Evolutionary conservation across 2,113 vertebrate species (phyloP).

Genomic region (Phalacrocorax brasilianus): DNA sequence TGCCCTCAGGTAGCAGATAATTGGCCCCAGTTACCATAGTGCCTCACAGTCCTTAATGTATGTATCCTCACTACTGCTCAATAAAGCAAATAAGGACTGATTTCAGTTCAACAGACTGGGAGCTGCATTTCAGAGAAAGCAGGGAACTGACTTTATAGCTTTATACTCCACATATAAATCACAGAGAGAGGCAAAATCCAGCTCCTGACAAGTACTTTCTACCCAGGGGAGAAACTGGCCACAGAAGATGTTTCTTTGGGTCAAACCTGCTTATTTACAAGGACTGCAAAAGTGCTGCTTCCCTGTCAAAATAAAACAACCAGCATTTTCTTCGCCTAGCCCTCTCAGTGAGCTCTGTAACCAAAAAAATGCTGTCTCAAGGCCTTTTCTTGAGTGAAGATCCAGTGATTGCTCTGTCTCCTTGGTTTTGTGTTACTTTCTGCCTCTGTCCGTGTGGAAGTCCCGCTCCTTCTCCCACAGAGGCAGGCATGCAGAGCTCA

Average conservation of each 20-base stretch:
- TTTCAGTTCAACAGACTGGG: neutral
- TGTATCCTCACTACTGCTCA: conserved; percentile 1
- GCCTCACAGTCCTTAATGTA: neutral
- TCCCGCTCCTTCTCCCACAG: neutral
- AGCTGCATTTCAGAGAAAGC: neutral
- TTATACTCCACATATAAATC: neutral
- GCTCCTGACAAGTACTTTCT: neutral
- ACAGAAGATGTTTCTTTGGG: neutral
- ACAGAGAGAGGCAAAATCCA: neutral
- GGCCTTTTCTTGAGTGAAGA: neutral
- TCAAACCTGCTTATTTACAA: neutral
- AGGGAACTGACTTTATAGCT: neutral
- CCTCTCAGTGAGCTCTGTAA: neutral
- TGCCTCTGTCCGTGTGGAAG: neutral
- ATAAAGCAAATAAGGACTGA: conserved; percentile 19
- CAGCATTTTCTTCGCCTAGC: neutral
- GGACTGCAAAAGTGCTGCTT: neutral
- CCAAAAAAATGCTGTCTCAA: neutral
- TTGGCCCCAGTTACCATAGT: conserved; percentile 27
- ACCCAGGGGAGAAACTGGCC: neutral
- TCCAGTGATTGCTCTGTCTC: neutral
- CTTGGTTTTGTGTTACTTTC: neutral
- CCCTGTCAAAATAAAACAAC: neutral
- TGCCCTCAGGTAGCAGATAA: conserved; percentile 31
- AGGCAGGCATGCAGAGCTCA: neutral